Base-by-base conservation (phyloP, 2,888 invertebrate species). In the Cantharis rustica region DNA sequence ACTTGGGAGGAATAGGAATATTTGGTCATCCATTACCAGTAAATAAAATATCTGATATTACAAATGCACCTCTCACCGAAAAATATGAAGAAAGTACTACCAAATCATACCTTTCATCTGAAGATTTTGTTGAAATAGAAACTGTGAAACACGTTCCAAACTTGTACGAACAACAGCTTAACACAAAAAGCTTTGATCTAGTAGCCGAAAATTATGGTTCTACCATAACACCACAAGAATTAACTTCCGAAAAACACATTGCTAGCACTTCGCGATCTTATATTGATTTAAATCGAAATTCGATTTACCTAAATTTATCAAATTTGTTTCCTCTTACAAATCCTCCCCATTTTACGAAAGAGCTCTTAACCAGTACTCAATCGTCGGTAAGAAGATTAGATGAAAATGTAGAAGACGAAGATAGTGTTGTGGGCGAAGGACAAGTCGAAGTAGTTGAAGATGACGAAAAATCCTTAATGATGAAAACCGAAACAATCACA, bases 1-100 rank as follows among this genome's bases (percentile, higher is more conserved):
- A 90, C 16, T 87, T 93, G 75, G 93, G 93, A 1, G 89, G 90
- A 0, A 90, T 90, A 61, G 90, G 91, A 77, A 90, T 93, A 0
- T 91, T 91, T 83, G 91, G 93, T 10, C 93, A 93, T 86, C 93
- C 93, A 9, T 88, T 93, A 79, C 93, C 93, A 0, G 92, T 93
- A 10, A 91, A 92, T 83, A 92, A 92, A 89, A 92, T 93, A 78
- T 88, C 90, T 3, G 80, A 88, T 78, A 84, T 88, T 0, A 89
- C 88, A 61, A 88, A 90, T 78, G 82, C 88, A 1, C 82, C 82
- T 2, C 73, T 81, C 23, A 61, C 61, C 0, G 68, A 63, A 69
- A 47, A 47, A 47, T 47, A 47, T n/a, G 7, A 47, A 47, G 47
- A 47, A 5, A 3, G n/a, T 9, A 16, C 10, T 13, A 23, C 63